phyloP scores from a whole-genome alignment of 2,888 invertebrate species.

The Caradrina clavipalpis region DNA sequence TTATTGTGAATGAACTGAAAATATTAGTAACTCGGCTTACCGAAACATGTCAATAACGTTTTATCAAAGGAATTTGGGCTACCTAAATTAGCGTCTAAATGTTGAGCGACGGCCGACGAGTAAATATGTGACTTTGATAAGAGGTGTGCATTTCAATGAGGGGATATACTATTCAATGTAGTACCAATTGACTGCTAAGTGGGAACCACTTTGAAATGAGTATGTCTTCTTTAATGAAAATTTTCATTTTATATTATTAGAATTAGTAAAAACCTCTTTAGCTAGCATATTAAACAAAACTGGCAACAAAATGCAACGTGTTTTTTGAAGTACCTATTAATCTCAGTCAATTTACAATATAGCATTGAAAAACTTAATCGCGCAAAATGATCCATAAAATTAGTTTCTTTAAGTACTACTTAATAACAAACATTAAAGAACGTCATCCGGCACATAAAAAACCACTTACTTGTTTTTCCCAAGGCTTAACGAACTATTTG shows the following conservation, averaged over 20 bases:
- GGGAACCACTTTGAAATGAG: not conserved
- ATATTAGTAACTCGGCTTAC: conserved; percentile 15
- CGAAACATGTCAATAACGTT: conserved; percentile 35
- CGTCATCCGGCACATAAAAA: not conserved
- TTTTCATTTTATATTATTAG: not conserved
- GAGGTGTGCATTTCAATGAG: conserved; percentile 25
- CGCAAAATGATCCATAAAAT: conserved; percentile 25
- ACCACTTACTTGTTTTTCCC: conserved; percentile 38
- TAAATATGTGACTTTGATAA: conserved; percentile 43
- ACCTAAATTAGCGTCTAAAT: conserved; percentile 27
- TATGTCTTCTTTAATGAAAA: conserved; percentile 6
- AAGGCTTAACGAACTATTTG: conserved; percentile 33
- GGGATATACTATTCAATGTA: conserved; percentile 19
- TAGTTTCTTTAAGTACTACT: conserved; percentile 13
- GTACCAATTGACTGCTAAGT: conserved; percentile 22
- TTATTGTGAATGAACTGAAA: conserved; percentile 11
- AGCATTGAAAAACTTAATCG: conserved; percentile 6
- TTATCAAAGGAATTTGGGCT: conserved; percentile 41
- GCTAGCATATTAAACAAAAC: not conserved
- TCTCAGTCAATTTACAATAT: conserved; percentile 18
- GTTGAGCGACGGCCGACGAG: conserved; percentile 25
- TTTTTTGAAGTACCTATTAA: not conserved
- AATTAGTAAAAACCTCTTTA: not conserved
- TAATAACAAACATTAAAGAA: conserved; percentile 10
- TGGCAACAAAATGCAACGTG: conserved; percentile 2